These are phyloP conservation scores for Mechanitis mazaeus DNA, from an alignment of 2,888 invertebrate genomes.

Conservation along the genomic window DNA sequence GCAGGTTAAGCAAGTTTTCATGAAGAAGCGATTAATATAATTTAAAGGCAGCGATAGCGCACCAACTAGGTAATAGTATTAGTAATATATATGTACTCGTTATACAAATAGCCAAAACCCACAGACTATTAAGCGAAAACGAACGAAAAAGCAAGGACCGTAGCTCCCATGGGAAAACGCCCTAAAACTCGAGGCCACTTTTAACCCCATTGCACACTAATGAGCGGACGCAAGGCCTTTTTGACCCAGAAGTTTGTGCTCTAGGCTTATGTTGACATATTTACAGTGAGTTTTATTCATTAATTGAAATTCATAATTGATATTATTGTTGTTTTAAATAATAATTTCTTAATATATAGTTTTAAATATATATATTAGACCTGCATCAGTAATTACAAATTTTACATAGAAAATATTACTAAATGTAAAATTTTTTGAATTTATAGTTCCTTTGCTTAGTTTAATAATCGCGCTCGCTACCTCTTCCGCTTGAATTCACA, in stretches of 20 bases:
- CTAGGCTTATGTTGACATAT: conserved; percentile 9
- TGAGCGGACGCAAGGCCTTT: conserved; percentile 16
- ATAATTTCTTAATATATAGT: too few species aligned
- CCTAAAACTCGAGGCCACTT: conserved; percentile 40
- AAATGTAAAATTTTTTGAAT: too few species aligned
- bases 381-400: too few species aligned
- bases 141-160: conserved; percentile 37
- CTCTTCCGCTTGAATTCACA: conserved; percentile 7
- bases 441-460: not conserved
- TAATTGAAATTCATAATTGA: not conserved
- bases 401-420: too few species aligned
- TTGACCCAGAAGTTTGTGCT: conserved; percentile 14
- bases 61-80: too few species aligned
- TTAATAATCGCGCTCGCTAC: not conserved
- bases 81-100: too few species aligned
- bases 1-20: too few species aligned
- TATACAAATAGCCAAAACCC: conserved; percentile 24
- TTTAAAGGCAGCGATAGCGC: too few species aligned
- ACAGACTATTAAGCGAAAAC: conserved; percentile 49
- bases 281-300: not conserved
- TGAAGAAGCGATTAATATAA: too few species aligned
- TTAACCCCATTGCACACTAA: conserved; percentile 33
- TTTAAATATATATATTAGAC: too few species aligned
- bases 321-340: too few species aligned
- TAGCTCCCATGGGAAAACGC: conserved; percentile 39